Conservation (phyloP, 1,140 invertebrate genomes). For the Penaeus japonicus region DNA sequence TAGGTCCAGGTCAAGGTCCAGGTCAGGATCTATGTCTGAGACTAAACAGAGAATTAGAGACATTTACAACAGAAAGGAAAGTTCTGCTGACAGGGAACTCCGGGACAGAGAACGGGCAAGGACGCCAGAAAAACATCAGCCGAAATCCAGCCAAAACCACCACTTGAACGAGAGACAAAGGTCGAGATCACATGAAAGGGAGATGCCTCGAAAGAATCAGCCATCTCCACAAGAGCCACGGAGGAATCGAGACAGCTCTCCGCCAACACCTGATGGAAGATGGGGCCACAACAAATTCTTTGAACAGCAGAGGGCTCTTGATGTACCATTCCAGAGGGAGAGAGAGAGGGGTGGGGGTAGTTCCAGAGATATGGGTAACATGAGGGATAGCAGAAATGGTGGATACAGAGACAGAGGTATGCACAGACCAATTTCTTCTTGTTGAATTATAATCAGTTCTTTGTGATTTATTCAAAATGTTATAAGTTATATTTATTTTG, state of each 20-base stretch:
- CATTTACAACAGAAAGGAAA: too few relatives aligned
- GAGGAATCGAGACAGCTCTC: slow-evolving; percentile 34
- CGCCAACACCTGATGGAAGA: slow-evolving; percentile 39
- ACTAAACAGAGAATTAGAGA: too few relatives aligned
- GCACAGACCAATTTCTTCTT: neutral
- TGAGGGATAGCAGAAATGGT: neutral
- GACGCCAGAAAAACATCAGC: too few relatives aligned
- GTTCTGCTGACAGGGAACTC: too few relatives aligned
- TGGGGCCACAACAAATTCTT: slow-evolving; percentile 47
- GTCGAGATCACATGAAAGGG: neutral
- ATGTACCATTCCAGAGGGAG: neutral
- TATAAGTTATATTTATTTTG: neutral
- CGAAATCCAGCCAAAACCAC: too few relatives aligned
- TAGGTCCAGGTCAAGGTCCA: too few relatives aligned
- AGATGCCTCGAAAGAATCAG: neutral
- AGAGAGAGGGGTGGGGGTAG: slow-evolving; percentile 18
- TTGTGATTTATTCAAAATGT: neutral
- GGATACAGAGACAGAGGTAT: slow-evolving; percentile 27
- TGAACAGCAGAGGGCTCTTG: slow-evolving; percentile 30
- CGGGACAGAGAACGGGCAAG: too few relatives aligned
- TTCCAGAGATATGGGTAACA: neutral
- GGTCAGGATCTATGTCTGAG: too few relatives aligned
- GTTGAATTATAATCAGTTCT: neutral
- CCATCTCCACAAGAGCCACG: neutral
- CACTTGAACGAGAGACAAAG: neutral